Percentiles rank a stretch among this genome's conserved stretches.
Conservation (phyloP, 2,113 vertebrate genomes). For the Cheilinus undulatus region DNA sequence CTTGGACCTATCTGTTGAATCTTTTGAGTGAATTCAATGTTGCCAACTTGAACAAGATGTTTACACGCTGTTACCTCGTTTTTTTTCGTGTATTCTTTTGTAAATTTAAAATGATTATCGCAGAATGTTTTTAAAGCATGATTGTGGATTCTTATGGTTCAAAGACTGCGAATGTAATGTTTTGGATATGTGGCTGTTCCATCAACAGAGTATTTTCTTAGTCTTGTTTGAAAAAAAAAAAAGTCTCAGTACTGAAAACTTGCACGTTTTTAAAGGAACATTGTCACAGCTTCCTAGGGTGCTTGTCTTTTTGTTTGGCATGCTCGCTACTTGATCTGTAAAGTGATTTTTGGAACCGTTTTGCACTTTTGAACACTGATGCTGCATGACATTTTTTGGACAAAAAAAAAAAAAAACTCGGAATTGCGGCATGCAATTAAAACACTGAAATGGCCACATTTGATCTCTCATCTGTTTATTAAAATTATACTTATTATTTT, state of each 20-base stretch:
- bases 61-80: constrained; percentile 83
- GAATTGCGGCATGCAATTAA: constrained; percentile 54
- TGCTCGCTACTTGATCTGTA: constrained; percentile 73
- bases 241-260: constrained; percentile 37
- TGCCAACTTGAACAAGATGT: constrained; percentile 81
- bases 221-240: constrained; percentile 44
- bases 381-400: constrained; percentile 86
- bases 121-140: constrained; percentile 69
- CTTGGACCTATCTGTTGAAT: constrained; percentile 52
- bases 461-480: constrained; percentile 50
- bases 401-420: constrained; percentile 72
- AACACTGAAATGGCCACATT: constrained; percentile 49
- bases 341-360: constrained; percentile 75
- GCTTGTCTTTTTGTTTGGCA: constrained; percentile 70
- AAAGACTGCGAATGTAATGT: constrained; percentile 56
- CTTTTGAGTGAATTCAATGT: constrained; percentile 60
- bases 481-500: not conserved
- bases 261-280: constrained; percentile 68
- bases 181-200: constrained; percentile 54
- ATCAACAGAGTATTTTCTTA: constrained; percentile 62
- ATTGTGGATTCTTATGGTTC: constrained; percentile 53
- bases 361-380: constrained; percentile 82
- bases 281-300: constrained; percentile 62
- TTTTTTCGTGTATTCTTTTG: constrained; percentile 36
- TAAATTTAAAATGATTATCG: constrained; percentile 59